Base-by-base conservation (phyloP, 2,888 invertebrate species). In the Cephus pygmeus region DNA sequence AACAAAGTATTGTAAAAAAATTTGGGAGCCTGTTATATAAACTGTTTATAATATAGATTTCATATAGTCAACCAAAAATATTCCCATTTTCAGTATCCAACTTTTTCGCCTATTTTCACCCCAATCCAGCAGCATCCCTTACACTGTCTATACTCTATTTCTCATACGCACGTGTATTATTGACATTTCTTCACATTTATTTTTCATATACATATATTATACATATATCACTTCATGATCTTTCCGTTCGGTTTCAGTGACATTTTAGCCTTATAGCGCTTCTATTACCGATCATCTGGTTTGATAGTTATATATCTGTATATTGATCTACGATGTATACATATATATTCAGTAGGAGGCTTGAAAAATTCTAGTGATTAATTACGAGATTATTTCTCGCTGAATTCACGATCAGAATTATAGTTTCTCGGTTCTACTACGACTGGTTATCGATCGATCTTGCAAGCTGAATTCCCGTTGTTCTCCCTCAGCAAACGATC, bases 231-330 rank as follows among this genome's bases (percentile, higher is more conserved):
- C 40, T 40, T 40, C 40, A 0, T 12, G 40, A 15, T 15, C 40
- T 15, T 40, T 40, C 6, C 40, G 40, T 40, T 0, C 15, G 40
- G 15, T 40, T 23, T 23, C 15, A 15, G 15, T 40, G 23, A 40
- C 40, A 40, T 15, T 40, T 40, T 4, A 40, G 23, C 40, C 40
- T 40, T 15, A 40, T 40, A 40, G 40, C 40, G 35, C 77, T 76
- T 73, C 75, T 76, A 79, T 81, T 79, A 83, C 83, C 80, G 79
- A 79, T 76, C 74, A 77, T 81, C 77, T 80, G 79, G 77, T 80
- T 69, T 77, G 79, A 75, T 78, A 23, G 4, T 23, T 23, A 23
- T 40, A 23, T 56, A 15, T 81, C 79, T 79, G 75, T 80, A 79
- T 79, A 80, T 84, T 34, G 11, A 34, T 34, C 34, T 11, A 56